Evolutionary conservation across 1,140 invertebrate species (phyloP).

Genomic region (Papilio aristodemus): DNA sequence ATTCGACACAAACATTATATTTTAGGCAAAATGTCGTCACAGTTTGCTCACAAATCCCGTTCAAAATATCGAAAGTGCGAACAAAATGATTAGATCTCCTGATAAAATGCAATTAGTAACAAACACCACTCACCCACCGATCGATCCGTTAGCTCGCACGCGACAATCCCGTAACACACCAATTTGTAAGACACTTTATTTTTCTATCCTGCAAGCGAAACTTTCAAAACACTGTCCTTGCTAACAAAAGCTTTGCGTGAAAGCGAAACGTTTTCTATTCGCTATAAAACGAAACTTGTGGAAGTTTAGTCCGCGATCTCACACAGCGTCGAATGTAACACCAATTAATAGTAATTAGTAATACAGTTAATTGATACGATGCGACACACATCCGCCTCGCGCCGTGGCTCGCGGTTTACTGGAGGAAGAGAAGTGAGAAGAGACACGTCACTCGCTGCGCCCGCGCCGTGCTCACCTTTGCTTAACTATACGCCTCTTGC

Average conservation of each 20-base stretch:
- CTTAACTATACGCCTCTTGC: constrained; percentile 49
- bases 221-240: constrained; percentile 64
- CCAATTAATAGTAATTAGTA: constrained; percentile 53
- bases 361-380: constrained; percentile 32
- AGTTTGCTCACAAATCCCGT: neutral
- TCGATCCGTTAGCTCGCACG: constrained; percentile 35
- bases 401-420: constrained; percentile 64
- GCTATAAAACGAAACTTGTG: constrained; percentile 36
- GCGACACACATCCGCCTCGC: constrained; percentile 44
- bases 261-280: constrained; percentile 41
- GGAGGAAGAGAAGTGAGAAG: constrained; percentile 63
- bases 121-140: constrained; percentile 28
- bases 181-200: constrained; percentile 47
- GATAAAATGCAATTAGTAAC: constrained; percentile 29
- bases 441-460: constrained; percentile 73
- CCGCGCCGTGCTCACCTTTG: constrained; percentile 72
- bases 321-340: constrained; percentile 41
- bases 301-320: constrained; percentile 26
- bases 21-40: neutral
- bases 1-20: neutral
- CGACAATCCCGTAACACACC: constrained; percentile 63
- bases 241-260: constrained; percentile 41
- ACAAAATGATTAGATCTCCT: constrained; percentile 12
- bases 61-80: constrained; percentile 15
- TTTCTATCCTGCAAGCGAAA: constrained; percentile 42